Evolutionary conservation across 2,113 vertebrate species (phyloP), one percentile per base, ranked within the genome.

Genomic region (Rhodinocichla rosea): DNA sequence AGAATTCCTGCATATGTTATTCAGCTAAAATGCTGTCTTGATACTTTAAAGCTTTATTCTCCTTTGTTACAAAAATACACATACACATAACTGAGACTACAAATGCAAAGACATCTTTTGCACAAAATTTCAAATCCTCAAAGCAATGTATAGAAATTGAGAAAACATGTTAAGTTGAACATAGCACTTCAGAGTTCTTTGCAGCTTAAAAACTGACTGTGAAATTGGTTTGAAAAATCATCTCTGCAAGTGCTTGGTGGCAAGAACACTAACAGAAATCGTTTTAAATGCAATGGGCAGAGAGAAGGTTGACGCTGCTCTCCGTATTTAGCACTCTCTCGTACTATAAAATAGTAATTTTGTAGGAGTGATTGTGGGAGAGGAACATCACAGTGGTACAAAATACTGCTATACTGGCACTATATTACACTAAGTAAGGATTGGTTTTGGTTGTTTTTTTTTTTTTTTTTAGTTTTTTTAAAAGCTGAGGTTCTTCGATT

Each of bases 21-120:
- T 56, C 92, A 96, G 87, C 84, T 93, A 78, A 94, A 95, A 96
- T 95, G 69, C 90, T 92, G 95, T 92, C 95, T 92, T 45, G 64
- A 96, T 73, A 62, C 73, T 95, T 94, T 91, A 95, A 95, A 96
- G 93, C 89, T 95, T 89, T 92, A 82, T 85, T 85, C 70, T 59
- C 84, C 62, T 93, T 78, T 74, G 60, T 80, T 90, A 92, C 78
- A 91, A 83, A 97, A 97, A 97, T 47, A 2, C 35, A 92, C 0
- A 0, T 70, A 93, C 82, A 91, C 42, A 40, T n/a, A 94, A 84
- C 75, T 47, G 39, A 91, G 67, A 95, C 69, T 90, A 90, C 62
- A 94, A 96, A 95, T 40, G 49, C 57, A 89, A 93, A 94, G 62
- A 92, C 69, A 32, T 69, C 53, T 90, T 81, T 80, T 95, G 20